Percentiles rank a stretch among this genome's conserved stretches.
These are phyloP conservation scores for Pseudochromis fuscus DNA, from an alignment of 2,797 vertebrate species.

Conservation along the genomic window DNA sequence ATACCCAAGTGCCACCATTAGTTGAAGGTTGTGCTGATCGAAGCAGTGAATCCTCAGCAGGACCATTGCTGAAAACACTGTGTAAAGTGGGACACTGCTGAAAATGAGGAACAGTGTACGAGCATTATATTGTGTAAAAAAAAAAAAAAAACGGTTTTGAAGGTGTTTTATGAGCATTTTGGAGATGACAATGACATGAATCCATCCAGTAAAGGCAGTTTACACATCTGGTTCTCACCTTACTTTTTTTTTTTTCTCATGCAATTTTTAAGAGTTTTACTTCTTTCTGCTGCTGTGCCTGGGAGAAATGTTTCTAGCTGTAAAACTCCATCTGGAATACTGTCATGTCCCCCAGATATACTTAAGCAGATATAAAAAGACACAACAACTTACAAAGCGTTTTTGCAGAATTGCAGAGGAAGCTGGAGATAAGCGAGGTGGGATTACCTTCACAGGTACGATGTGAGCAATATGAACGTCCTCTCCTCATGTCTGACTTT, in stretches of 20 bases:
- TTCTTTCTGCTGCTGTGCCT: constrained; percentile 16
- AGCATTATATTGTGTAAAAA: neutral
- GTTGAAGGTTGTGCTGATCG: constrained; percentile 13
- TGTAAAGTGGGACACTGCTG: neutral
- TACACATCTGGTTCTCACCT: constrained; percentile 9
- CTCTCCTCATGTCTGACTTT: constrained; percentile 36
- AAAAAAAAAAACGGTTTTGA: neutral
- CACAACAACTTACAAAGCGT: constrained; percentile 9
- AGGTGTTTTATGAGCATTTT: neutral
- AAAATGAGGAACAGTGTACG: neutral
- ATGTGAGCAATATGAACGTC: constrained; percentile 21
- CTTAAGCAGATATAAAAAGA: constrained; percentile 18
- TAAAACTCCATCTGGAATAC: constrained; percentile 43
- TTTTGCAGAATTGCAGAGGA: constrained; percentile 18
- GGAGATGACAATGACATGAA: neutral
- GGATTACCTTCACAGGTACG: constrained; percentile 31
- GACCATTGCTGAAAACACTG: neutral
- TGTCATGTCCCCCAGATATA: constrained; percentile 30
- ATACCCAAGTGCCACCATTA: constrained; percentile 21
- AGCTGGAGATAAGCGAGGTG: neutral
- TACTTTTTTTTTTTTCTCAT: constrained; percentile 2
- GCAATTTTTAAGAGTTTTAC: constrained; percentile 16
- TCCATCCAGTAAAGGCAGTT: neutral
- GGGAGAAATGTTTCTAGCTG: constrained; percentile 16
- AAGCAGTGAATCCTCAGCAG: constrained; percentile 2